phyloP scores from a whole-genome alignment of 2,113 vertebrate species.

The Anguilla japonica region DNA sequence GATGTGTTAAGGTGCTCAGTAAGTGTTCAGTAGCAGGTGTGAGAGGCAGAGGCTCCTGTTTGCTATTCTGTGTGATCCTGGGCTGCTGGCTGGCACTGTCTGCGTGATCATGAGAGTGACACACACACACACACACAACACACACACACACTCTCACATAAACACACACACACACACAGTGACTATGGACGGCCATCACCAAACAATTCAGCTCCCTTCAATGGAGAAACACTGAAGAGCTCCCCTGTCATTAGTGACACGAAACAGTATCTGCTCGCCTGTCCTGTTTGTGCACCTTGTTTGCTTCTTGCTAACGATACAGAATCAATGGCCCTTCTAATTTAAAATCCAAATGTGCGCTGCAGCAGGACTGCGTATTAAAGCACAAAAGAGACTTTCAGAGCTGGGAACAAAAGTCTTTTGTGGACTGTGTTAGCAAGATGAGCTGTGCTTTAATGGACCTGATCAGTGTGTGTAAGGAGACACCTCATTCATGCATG shows the following conservation, averaged over 20 bases:
- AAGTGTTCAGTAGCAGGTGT: not conserved
- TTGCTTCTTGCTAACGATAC: not conserved
- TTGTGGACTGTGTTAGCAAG: constrained; percentile 18
- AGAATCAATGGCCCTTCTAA: constrained; percentile 5
- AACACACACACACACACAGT: too few relatives aligned
- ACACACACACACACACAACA: too few relatives aligned
- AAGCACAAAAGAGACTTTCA: constrained; percentile 20
- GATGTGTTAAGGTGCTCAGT: not conserved
- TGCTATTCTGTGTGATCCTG: not conserved
- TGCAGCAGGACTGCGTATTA: not conserved
- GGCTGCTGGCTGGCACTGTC: not conserved
- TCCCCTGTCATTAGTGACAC: too few relatives aligned
- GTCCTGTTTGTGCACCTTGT: not conserved
- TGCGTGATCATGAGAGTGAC: not conserved
- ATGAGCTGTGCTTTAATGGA: constrained; percentile 25
- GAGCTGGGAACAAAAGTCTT: constrained; percentile 19
- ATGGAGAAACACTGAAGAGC: too few relatives aligned
- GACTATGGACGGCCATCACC: too few relatives aligned
- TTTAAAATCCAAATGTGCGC: constrained; percentile 10
- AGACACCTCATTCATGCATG: constrained; percentile 8
- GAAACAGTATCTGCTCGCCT: not conserved
- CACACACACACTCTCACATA: not conserved
- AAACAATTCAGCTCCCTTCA: too few relatives aligned
- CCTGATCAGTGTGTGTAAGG: constrained; percentile 10
- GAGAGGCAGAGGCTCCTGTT: not conserved